These are phyloP conservation scores for Cryptoblepharus egeriae DNA, from an alignment of 2,797 vertebrate species.

Conservation along the genomic window DNA sequence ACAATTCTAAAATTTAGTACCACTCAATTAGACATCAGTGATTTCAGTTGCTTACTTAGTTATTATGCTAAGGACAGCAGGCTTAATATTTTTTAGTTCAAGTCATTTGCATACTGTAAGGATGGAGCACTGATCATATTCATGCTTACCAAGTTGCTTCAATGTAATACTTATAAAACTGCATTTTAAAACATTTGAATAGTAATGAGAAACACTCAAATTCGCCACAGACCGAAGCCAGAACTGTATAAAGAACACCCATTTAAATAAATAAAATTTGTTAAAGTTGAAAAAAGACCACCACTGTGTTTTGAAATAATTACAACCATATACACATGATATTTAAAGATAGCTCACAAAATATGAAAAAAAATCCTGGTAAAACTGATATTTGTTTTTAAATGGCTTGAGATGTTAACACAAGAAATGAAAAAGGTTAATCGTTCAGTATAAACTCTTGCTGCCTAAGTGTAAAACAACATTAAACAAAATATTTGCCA, in stretches of 20 bases:
- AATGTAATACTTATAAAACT: constrained; percentile 35
- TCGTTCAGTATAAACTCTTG: constrained; percentile 26
- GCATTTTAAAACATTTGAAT: constrained; percentile 10
- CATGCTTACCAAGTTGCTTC: constrained; percentile 35
- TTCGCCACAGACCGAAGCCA: constrained; percentile 43
- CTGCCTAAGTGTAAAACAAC: background rate
- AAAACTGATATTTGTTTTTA: constrained; percentile 27
- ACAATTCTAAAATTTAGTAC: background rate
- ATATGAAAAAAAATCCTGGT: constrained; percentile 35
- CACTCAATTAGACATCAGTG: background rate
- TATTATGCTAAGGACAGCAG: background rate
- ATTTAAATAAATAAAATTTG: constrained; percentile 62
- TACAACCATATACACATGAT: constrained; percentile 37
- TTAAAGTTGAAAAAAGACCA: constrained; percentile 18
- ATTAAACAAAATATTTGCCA: background rate
- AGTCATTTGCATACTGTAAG: constrained; percentile 23
- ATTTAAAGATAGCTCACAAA: constrained; percentile 18
- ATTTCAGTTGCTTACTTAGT: background rate
- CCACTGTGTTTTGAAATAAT: constrained; percentile 12
- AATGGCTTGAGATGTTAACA: constrained; percentile 23
- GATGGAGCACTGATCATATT: background rate
- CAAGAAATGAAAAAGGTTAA: constrained; percentile 41
- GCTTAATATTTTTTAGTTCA: background rate
- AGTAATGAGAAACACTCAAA: constrained; percentile 55
- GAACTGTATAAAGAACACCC: constrained; percentile 40